Evolutionary conservation across 1,140 invertebrate species (phyloP).

Genomic region (Oncopodura yosiiana): DNA sequence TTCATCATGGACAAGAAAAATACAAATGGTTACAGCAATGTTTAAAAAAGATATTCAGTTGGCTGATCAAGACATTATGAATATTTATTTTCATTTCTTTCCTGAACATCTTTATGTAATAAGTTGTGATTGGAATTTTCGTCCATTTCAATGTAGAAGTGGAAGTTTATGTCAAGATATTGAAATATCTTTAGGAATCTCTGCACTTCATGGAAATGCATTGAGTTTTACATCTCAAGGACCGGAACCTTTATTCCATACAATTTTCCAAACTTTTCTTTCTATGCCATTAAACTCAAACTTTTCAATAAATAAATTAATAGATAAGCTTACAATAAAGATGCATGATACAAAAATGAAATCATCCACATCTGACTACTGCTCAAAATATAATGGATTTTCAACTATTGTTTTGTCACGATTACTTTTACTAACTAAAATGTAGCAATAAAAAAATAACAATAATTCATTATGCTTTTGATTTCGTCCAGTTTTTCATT

Average conservation of each 20-base stretch:
- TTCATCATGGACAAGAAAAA: conserved; percentile 21
- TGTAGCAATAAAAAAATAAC: too few species aligned
- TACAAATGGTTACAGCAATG: conserved; percentile 15
- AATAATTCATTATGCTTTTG: too few species aligned
- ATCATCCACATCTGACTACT: background rate
- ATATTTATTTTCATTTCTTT: conserved; percentile 30
- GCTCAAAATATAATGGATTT: background rate
- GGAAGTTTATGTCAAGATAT: conserved; percentile 22
- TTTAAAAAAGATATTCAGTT: conserved; percentile 27
- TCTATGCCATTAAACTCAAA: conserved; percentile 3
- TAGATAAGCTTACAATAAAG: conserved; percentile 1
- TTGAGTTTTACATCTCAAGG: conserved; percentile 28
- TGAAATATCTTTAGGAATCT: conserved; percentile 13
- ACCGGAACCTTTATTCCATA: conserved; percentile 22
- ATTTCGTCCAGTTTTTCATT: too few species aligned
- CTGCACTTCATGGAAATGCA: conserved; percentile 31
- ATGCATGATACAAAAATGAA: background rate
- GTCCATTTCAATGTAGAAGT: conserved; percentile 25
- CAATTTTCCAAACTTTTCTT: conserved; percentile 19
- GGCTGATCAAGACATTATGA: conserved; percentile 33
- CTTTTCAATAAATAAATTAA: conserved; percentile 3
- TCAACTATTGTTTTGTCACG: background rate
- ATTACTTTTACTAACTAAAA: too few species aligned
- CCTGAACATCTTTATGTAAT: conserved; percentile 24
- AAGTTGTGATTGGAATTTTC: conserved; percentile 30